phyloP scores from a whole-genome alignment of 1,140 invertebrate genomes.

The Drosophila truncata region DNA sequence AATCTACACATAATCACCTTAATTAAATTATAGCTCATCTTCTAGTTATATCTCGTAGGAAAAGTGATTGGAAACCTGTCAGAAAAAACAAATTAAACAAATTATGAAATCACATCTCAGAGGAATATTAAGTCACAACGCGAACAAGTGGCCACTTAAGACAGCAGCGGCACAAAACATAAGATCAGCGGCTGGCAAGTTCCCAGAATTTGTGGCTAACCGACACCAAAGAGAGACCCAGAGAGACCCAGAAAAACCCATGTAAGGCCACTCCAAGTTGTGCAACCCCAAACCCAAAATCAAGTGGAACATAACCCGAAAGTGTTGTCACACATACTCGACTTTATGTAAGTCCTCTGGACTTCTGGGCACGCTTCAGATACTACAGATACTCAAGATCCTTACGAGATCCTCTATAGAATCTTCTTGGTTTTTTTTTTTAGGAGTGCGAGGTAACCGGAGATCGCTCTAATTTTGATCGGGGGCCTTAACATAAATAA shows the following conservation, averaged over 20 bases:
- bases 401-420: too few species aligned
- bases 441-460: constrained; percentile 38
- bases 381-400: not conserved
- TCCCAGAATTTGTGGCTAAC: constrained; percentile 61
- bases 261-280: constrained; percentile 6
- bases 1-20: too few species aligned
- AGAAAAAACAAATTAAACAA: constrained; percentile 42
- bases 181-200: constrained; percentile 36
- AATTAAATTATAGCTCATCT: not conserved
- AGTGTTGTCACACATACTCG: constrained; percentile 65
- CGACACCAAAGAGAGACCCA: constrained; percentile 52
- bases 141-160: constrained; percentile 36
- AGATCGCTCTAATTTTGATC: constrained; percentile 77
- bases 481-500: constrained; percentile 81
- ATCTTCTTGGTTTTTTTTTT: too few species aligned
- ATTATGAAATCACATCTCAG: constrained; percentile 32
- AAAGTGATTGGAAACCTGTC: constrained; percentile 24
- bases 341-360: constrained; percentile 4
- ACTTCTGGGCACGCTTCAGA: constrained; percentile 45
- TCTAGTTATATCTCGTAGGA: too few species aligned
- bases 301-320: constrained; percentile 27
- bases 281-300: not conserved
- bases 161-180: constrained; percentile 10
- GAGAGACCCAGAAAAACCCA: too few species aligned
- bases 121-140: constrained; percentile 14